These are phyloP conservation scores for Heliconius nattereri DNA, from an alignment of 1,140 invertebrate genomes.

Conservation along the genomic window DNA sequence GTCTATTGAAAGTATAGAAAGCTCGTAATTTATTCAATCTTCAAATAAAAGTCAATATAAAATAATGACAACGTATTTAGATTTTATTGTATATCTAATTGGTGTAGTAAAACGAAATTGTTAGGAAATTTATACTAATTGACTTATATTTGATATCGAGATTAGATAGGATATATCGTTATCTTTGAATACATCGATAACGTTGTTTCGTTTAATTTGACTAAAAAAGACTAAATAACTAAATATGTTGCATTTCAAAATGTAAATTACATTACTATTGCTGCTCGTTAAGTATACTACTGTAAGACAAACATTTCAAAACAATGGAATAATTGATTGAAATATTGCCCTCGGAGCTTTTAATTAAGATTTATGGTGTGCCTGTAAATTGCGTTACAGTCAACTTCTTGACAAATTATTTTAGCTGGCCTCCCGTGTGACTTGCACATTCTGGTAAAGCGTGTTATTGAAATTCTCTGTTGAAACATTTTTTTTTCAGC, in stretches of 20 bases:
- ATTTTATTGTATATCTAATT: constrained; percentile 10
- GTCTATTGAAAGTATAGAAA: not conserved
- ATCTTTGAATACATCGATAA: constrained; percentile 9
- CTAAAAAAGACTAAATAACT: not conserved
- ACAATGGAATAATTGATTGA: constrained; percentile 48
- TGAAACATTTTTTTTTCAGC: not conserved
- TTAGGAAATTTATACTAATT: constrained; percentile 24
- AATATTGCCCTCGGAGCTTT: constrained; percentile 41
- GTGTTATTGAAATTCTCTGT: constrained; percentile 33
- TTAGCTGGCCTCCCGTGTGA: constrained; percentile 29
- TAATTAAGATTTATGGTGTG: constrained; percentile 52
- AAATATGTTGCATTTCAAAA: not conserved
- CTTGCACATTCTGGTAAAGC: constrained; percentile 23
- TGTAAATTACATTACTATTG: not conserved
- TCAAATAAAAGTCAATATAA: not conserved
- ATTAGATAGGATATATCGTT: constrained; percentile 19
- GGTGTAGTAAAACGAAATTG: not conserved
- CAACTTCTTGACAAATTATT: constrained; percentile 46
- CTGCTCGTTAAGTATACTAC: not conserved
- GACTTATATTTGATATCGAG: constrained; percentile 14
- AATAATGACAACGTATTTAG: not conserved
- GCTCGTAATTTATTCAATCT: not conserved
- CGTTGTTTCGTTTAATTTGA: not conserved
- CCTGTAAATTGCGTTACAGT: constrained; percentile 43
- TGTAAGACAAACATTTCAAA: constrained; percentile 35